Evolutionary conservation across 1,140 invertebrate genomes (phyloP).

Genomic region (Lucilia cuprina): DNA sequence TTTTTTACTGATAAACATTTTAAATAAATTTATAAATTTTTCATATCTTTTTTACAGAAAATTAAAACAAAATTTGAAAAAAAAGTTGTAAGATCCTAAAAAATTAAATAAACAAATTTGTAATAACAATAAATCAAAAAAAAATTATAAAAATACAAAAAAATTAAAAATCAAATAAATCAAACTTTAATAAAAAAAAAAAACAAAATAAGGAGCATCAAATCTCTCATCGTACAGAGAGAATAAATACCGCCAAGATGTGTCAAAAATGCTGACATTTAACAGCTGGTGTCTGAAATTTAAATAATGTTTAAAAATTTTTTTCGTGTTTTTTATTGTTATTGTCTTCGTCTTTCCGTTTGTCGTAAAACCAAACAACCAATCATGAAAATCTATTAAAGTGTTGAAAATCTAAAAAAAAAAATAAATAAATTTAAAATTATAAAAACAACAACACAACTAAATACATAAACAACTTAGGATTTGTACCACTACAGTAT

Average conservation of each 20-base stretch:
- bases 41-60: not conserved
- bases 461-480: too few relatives aligned
- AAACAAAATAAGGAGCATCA: not conserved
- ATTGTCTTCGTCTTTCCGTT: not conserved
- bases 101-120: not conserved
- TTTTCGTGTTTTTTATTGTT: not conserved
- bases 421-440: not conserved
- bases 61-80: not conserved
- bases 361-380: not conserved
- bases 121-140: not conserved
- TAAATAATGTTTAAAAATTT: not conserved
- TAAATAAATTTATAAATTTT: not conserved
- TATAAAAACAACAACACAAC: too few relatives aligned
- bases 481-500: too few relatives aligned
- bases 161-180: not conserved
- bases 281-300: not conserved
- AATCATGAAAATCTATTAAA: not conserved
- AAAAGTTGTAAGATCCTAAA: too few relatives aligned
- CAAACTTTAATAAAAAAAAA: not conserved
- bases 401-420: not conserved
- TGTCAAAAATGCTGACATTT: slow-evolving; percentile 2
- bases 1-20: not conserved
- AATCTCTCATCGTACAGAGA: not conserved
- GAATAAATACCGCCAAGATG: not conserved
- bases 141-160: not conserved